A percentile compares a stretch with the other conserved stretches of the same genome.
Evolutionary conservation across 2,888 invertebrate genomes (phyloP).

Genomic region (Drosophila atripex): DNA sequence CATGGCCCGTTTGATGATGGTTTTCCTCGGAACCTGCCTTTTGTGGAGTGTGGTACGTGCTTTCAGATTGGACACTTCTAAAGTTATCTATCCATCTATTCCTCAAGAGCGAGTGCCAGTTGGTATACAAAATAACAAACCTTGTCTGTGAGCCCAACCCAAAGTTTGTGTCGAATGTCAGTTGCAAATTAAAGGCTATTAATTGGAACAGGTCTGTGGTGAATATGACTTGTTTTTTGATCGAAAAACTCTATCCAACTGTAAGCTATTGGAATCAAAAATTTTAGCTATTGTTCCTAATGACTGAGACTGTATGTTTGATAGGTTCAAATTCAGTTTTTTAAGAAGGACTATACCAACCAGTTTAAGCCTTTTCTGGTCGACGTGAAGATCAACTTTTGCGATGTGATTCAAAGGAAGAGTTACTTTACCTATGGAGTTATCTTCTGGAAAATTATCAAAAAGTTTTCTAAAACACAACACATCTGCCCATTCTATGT

Average conservation of each 20-base stretch:
- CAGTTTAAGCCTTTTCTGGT: background rate
- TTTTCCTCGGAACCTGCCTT: background rate
- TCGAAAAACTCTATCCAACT: background rate
- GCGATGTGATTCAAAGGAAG: background rate
- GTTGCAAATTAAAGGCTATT: background rate
- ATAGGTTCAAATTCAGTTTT: background rate
- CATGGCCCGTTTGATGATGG: background rate
- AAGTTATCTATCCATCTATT: background rate
- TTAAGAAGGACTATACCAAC: background rate
- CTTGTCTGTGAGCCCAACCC: background rate
- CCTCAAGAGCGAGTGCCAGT: background rate
- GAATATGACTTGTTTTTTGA: background rate
- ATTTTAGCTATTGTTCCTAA: background rate
- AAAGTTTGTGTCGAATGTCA: background rate
- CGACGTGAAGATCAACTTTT: background rate
- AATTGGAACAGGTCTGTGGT: background rate
- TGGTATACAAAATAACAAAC: background rate
- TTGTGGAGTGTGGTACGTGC: background rate
- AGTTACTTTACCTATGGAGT: background rate
- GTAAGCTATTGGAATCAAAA: background rate
- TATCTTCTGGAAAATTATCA: background rate
- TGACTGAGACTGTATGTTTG: background rate
- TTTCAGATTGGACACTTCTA: background rate
- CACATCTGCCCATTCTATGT: background rate
- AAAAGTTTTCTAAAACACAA: background rate